Base-by-base conservation (phyloP, 2,797 vertebrate species). In the Knipowitschia caucasica region DNA sequence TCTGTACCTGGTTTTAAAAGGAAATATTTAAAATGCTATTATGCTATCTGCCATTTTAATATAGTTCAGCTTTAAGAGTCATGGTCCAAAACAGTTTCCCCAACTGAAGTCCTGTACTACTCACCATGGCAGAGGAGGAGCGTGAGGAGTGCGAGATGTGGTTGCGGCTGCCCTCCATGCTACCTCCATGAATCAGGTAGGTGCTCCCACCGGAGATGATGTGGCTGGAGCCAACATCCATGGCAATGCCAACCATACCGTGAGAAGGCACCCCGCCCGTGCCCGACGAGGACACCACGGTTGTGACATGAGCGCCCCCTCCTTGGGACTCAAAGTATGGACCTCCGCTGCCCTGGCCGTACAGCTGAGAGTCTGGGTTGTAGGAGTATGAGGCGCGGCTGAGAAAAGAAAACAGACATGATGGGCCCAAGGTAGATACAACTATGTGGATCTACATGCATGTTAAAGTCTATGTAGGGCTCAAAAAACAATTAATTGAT, bases 121-220 rank as follows among this genome's bases (percentile, higher is more conserved):
- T 83, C 92, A 99, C 96, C 94, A 96, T 98, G 62, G 94, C 96
- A 2, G 96, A 96, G 21, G 96, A 99, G 45, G 96, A 96, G 57
- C 95, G 94, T 6, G 94, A 94, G 1, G 95, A 92, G 83, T 95
- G 95, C 0, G 94, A 94, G 76, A 94, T 89, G 69, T 93, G 89
- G 84, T 96, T 95, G 60, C 95, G 92, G 70, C 89, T 81, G 50
- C 92, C 85, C 59, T 98, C 96, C 93, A 97, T 93, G 49, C 91
- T 91, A 7, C 86, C 83, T 26, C 95, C 92, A 25, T 98, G 96
- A 85, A 98, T 94, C 86, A 99, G 90, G 84, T 98, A 99, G 78
- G 95, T 92, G 67, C 93, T 94, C 1, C 93, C 93, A 43, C 95
- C 88, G 84, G 95, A 95, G 86, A 99, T 92, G 65, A 98, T 93